These are phyloP conservation scores for Mormyrops boulengeri DNA, from an alignment of 2,797 vertebrate genomes.

Conservation along the genomic window DNA sequence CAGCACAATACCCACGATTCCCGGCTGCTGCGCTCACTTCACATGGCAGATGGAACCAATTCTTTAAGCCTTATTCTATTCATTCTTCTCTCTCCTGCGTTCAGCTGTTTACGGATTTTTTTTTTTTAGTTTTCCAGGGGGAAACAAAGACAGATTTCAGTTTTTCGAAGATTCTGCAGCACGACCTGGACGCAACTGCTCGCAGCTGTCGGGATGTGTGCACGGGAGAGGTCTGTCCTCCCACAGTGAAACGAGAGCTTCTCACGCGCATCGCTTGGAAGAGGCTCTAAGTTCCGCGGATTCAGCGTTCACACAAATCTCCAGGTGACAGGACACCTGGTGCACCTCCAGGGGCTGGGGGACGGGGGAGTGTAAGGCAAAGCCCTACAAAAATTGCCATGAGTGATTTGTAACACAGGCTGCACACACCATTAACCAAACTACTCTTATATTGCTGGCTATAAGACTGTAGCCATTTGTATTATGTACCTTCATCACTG, in stretches of 20 bases:
- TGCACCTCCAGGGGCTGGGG: neutral
- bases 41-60: conserved; percentile 55
- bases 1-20: conserved; percentile 36
- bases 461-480: neutral
- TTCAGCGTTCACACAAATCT: neutral
- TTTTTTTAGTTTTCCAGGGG: conserved; percentile 29
- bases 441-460: neutral
- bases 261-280: neutral
- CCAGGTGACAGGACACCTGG: neutral
- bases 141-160: conserved; percentile 30
- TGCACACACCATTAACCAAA: neutral
- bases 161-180: neutral
- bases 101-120: conserved; percentile 45
- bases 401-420: neutral
- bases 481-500: neutral
- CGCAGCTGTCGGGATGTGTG: conserved; percentile 59
- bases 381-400: neutral
- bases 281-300: neutral
- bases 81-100: conserved; percentile 39
- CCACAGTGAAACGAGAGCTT: neutral
- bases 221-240: conserved; percentile 41
- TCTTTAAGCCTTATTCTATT: conserved; percentile 34
- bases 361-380: neutral
- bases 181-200: conserved; percentile 50
- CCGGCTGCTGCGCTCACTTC: conserved; percentile 35